Conservation (phyloP, 2,113 vertebrate genomes). For the Cryptotis parvus region DNA sequence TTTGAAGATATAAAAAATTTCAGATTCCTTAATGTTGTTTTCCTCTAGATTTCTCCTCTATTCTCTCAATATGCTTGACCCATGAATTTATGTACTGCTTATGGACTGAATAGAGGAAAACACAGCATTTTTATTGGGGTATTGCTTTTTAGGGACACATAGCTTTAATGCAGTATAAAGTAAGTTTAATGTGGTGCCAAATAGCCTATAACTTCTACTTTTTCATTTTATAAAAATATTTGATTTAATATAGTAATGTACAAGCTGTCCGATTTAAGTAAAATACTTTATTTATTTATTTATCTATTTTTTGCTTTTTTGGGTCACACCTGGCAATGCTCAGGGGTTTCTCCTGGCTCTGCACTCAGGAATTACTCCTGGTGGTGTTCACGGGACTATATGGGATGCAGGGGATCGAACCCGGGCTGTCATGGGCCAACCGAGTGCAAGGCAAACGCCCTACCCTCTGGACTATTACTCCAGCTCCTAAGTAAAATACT, state of each 20-base stretch:
- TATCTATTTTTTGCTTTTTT: too few species aligned
- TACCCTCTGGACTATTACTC: too few species aligned
- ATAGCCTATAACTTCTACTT: neutral
- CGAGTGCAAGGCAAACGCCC: too few species aligned
- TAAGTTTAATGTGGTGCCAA: constrained; percentile 46
- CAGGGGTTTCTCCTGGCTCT: too few species aligned
- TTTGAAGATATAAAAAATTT: constrained; percentile 58
- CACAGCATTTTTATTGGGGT: constrained; percentile 53
- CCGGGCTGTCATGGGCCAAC: too few species aligned
- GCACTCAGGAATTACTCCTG: too few species aligned
- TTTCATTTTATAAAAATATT: constrained; percentile 64
- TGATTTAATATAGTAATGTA: constrained; percentile 64
- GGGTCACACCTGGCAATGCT: too few species aligned
- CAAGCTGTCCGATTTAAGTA: neutral
- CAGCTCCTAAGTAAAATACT: neutral
- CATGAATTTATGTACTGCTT: constrained; percentile 49
- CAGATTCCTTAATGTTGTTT: constrained; percentile 5
- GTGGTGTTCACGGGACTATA: too few species aligned
- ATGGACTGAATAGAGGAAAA: constrained; percentile 44
- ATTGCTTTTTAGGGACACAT: constrained; percentile 8
- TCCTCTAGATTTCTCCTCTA: neutral
- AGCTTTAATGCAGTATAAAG: constrained; percentile 65
- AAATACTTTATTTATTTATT: constrained; percentile 3
- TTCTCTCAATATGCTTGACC: constrained; percentile 29
- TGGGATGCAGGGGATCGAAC: too few species aligned